Percentiles rank a stretch among this genome's conserved stretches.
Conservation (phyloP, 2,888 invertebrate species). For the Apamea anceps region DNA sequence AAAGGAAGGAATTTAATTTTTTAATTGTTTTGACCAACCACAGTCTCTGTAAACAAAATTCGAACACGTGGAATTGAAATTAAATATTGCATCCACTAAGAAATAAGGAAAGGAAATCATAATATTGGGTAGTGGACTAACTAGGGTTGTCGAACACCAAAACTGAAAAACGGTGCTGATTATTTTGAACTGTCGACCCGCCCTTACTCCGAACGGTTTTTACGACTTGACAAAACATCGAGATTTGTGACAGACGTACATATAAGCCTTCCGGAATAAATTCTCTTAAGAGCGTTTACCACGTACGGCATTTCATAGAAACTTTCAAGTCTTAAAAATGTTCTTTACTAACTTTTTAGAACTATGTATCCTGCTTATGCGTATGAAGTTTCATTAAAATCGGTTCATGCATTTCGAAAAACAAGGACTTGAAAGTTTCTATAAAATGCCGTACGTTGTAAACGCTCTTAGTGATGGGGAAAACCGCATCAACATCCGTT, state of each 20-base stretch:
- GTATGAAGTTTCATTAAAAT: no score
- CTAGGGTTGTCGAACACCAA: not conserved
- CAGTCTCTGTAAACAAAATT: conserved; percentile 10
- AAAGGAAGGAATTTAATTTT: conserved; percentile 19
- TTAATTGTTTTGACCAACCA: conserved; percentile 20
- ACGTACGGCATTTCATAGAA: no score
- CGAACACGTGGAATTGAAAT: conserved; percentile 20
- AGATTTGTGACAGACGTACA: not conserved
- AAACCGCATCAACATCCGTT: not conserved
- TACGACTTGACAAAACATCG: not conserved
- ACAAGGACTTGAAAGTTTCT: no score
- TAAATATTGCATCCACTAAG: conserved; percentile 23
- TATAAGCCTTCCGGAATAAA: not conserved
- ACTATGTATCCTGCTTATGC: no score
- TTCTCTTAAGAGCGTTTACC: no score
- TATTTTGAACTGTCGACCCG: not conserved
- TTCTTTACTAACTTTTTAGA: no score
- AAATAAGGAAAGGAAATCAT: conserved; percentile 39
- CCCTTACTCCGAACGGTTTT: not conserved
- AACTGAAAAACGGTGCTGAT: not conserved
- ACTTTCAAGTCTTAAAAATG: no score
- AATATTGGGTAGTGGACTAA: not conserved
- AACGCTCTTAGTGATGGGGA: not conserved
- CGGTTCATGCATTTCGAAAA: no score
- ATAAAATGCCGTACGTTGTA: no score